Percentiles rank a stretch among this genome's conserved stretches.
These are phyloP conservation scores for Ganaspis brasiliensis DNA, from an alignment of 2,888 invertebrate species.

Conservation along the genomic window DNA sequence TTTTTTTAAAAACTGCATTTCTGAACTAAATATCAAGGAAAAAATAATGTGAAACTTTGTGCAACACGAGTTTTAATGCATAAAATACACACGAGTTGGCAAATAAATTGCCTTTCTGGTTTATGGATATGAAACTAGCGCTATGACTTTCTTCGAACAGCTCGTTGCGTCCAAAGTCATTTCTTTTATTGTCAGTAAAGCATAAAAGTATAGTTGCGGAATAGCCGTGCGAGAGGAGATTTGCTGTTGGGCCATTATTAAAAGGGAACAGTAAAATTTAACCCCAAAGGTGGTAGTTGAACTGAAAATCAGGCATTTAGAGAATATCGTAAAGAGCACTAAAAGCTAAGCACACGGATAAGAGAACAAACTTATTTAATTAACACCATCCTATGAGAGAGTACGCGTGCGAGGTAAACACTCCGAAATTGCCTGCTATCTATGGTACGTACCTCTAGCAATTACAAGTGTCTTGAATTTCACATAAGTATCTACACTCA, in stretches of 20 bases:
- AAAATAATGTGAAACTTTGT: not conserved
- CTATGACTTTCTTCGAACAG: not conserved
- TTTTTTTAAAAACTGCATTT: not conserved
- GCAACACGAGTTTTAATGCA: not conserved
- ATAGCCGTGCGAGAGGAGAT: not conserved
- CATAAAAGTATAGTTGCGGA: constrained; percentile 15
- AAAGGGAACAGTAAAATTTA: constrained; percentile 8
- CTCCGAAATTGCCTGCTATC: constrained; percentile 32
- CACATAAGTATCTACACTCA: constrained; percentile 21
- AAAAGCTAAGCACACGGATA: constrained; percentile 31
- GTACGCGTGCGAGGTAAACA: constrained; percentile 25
- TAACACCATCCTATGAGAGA: constrained; percentile 33
- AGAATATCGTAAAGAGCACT: constrained; percentile 31
- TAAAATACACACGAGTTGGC: constrained; percentile 11
- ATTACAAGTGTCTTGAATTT: constrained; percentile 31
- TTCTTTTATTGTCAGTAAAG: constrained; percentile 18
- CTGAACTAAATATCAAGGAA: not conserved
- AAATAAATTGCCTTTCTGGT: constrained; percentile 20
- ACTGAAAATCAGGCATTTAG: constrained; percentile 34
- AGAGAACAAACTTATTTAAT: constrained; percentile 42
- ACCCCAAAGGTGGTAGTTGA: not conserved
- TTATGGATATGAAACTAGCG: constrained; percentile 15
- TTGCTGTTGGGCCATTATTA: not conserved
- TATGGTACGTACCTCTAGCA: constrained; percentile 16
- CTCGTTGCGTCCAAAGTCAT: constrained; percentile 1